These are phyloP conservation scores for Morpho helenor DNA, from an alignment of 2,888 invertebrate genomes.

Conservation along the genomic window DNA sequence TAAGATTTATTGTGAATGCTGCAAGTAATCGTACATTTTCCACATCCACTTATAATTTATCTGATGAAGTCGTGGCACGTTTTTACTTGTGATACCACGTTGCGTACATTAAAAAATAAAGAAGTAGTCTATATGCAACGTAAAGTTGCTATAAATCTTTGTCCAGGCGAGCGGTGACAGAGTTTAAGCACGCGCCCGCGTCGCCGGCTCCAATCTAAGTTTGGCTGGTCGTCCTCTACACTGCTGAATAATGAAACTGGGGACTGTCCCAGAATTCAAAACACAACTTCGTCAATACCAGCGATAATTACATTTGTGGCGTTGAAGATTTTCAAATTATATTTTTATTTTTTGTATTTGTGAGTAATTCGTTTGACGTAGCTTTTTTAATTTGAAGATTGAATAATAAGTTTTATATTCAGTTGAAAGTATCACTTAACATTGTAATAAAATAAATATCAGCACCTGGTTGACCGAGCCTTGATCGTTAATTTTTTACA, in stretches of 20 bases:
- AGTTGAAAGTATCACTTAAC: too few relatives aligned
- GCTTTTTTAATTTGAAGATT: too few relatives aligned
- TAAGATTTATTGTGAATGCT: too few relatives aligned
- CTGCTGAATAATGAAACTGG: conserved; percentile 70
- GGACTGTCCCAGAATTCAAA: conserved; percentile 54
- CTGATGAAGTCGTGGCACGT: too few relatives aligned
- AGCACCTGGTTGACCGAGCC: too few relatives aligned
- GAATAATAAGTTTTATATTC: too few relatives aligned
- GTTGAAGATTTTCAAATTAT: conserved; percentile 32
- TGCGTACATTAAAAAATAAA: conserved; percentile 12
- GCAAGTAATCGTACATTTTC: too few relatives aligned
- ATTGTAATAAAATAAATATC: too few relatives aligned
- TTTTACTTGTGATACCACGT: not conserved
- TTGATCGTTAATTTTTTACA: too few relatives aligned
- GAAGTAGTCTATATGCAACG: conserved; percentile 29
- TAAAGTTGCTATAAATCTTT: conserved; percentile 66
- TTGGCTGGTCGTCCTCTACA: conserved; percentile 66
- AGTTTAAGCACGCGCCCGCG: conserved; percentile 71
- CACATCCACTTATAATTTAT: too few relatives aligned
- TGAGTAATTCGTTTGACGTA: too few relatives aligned
- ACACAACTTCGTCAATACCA: conserved; percentile 52
- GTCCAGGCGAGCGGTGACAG: conserved; percentile 59
- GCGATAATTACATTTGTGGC: conserved; percentile 55
- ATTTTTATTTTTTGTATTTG: too few relatives aligned
- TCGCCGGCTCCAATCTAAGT: conserved; percentile 76